phyloP scores from a whole-genome alignment of 1,140 invertebrate genomes.

The Drosophila teissieri region DNA sequence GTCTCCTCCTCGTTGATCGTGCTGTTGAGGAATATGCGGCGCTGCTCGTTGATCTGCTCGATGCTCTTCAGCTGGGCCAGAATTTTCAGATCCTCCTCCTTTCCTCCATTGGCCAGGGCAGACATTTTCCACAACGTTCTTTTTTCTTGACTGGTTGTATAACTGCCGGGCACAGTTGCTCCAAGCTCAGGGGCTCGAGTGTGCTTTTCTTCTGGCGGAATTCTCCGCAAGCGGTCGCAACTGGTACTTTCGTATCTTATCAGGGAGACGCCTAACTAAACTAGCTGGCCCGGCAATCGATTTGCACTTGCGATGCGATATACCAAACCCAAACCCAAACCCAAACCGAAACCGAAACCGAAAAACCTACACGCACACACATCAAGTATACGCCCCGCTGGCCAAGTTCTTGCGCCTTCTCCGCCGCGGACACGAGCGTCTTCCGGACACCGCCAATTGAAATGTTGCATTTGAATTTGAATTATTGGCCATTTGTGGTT shows the following conservation, averaged over 20 bases:
- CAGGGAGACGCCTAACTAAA: constrained; percentile 71
- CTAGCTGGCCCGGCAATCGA: constrained; percentile 73
- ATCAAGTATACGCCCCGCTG: constrained; percentile 9
- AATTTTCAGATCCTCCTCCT: constrained; percentile 59
- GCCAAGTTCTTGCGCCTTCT: constrained; percentile 4
- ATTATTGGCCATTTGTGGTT: constrained; percentile 49
- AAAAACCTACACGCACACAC: constrained; percentile 7
- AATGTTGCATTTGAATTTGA: constrained; percentile 49
- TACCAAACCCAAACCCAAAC: constrained; percentile 10
- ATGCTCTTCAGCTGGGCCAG: constrained; percentile 71
- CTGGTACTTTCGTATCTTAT: constrained; percentile 60
- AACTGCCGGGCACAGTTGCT: constrained; percentile 26
- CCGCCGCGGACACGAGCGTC: constrained; percentile 4
- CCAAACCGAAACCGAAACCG: not conserved
- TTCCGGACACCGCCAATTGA: constrained; percentile 33
- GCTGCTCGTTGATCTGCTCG: constrained; percentile 79
- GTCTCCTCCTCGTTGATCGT: constrained; percentile 57
- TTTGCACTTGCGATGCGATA: constrained; percentile 68
- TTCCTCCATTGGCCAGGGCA: constrained; percentile 1
- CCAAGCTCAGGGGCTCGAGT: constrained; percentile 15
- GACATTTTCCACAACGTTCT: constrained; percentile 10
- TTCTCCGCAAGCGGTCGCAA: constrained; percentile 35
- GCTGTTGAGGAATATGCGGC: constrained; percentile 68
- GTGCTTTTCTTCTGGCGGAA: constrained; percentile 27
- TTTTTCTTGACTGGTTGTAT: constrained; percentile 6